phyloP scores from a whole-genome alignment of 2,797 vertebrate species.

The Steatocranus sp. region DNA sequence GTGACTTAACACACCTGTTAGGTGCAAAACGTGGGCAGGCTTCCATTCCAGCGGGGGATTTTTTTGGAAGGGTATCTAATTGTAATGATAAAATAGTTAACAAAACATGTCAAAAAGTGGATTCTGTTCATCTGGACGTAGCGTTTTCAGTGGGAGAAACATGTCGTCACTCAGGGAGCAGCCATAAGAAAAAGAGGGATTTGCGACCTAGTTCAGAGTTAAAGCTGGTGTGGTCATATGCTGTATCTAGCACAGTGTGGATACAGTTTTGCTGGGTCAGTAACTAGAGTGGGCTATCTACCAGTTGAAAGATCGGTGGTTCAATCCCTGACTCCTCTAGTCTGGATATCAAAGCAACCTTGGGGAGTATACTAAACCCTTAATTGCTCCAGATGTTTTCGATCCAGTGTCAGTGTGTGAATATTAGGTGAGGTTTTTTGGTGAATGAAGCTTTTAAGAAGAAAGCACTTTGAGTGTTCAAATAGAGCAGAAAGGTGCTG shows the following conservation, averaged over 20 bases:
- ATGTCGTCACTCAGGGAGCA: no score
- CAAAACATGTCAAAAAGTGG: neutral
- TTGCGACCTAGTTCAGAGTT: neutral
- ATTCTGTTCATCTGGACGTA: neutral
- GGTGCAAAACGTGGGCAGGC: neutral
- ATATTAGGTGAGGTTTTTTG: neutral
- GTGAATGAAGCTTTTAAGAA: neutral
- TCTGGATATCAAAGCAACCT: neutral
- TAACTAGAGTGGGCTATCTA: neutral
- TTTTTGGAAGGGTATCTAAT: neutral
- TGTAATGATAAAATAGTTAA: neutral
- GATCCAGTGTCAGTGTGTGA: neutral
- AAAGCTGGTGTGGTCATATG: neutral
- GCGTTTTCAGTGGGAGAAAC: no score
- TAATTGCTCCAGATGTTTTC: neutral
- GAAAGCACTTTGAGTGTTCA: neutral
- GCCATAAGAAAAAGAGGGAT: neutral
- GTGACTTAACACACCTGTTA: neutral
- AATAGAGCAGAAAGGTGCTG: neutral
- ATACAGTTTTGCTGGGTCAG: neutral
- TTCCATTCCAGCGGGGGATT: accelerated
- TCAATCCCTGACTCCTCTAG: neutral
- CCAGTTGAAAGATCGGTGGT: neutral
- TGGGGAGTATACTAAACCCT: neutral
- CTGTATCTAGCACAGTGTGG: neutral